Evolutionary conservation across 2,888 invertebrate species (phyloP).

Genomic region (Archips crataeganus): DNA sequence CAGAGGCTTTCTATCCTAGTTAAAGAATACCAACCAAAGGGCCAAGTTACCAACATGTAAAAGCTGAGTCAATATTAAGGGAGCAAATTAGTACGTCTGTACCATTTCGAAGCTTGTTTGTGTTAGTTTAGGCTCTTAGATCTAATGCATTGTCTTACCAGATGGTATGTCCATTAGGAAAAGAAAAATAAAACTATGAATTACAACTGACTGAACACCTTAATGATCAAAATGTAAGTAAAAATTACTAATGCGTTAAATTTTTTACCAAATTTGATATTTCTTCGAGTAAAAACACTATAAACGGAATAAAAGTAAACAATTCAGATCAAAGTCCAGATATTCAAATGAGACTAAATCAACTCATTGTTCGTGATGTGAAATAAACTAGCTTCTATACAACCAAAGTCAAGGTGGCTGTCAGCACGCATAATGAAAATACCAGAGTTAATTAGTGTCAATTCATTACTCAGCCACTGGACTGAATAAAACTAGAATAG

Average conservation of each 20-base stretch:
- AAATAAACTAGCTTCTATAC: conserved; percentile 31
- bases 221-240: not conserved
- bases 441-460: conserved; percentile 40
- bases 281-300: not conserved
- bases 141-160: conserved; percentile 49
- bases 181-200: not conserved
- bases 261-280: not conserved
- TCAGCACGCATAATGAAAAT: conserved; percentile 34
- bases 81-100: conserved; percentile 64
- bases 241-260: not conserved
- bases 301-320: conserved; percentile 14
- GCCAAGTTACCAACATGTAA: conserved; percentile 48
- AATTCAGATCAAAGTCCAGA: conserved; percentile 30
- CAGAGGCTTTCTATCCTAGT: not conserved
- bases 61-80: conserved; percentile 67
- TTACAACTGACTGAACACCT: not conserved
- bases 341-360: conserved; percentile 32
- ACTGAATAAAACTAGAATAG: conserved; percentile 44
- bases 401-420: conserved; percentile 39
- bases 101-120: conserved; percentile 44
- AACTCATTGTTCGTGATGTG: conserved; percentile 38
- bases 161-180: conserved; percentile 40
- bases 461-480: conserved; percentile 41
- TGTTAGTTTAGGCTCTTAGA: conserved; percentile 46
- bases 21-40: conserved; percentile 34